phyloP scores from a whole-genome alignment of 2,888 invertebrate species.

The Abscondita cerata region DNA sequence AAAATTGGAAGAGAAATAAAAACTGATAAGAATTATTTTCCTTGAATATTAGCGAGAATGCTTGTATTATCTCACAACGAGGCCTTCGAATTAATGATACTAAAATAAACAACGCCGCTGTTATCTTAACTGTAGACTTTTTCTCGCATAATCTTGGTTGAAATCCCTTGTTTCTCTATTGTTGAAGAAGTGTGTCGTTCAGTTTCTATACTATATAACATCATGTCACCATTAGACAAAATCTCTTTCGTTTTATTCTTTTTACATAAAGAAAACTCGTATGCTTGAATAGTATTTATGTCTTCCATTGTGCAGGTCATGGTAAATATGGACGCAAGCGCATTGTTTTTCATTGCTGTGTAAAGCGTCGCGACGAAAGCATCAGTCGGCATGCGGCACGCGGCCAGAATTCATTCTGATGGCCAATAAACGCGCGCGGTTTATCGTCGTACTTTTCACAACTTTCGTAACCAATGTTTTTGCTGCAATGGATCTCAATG shows the following conservation, averaged over 20 bases:
- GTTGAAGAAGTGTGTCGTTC: background rate
- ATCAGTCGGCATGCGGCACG: slow-evolving; percentile 52
- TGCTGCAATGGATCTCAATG: slow-evolving; percentile 42
- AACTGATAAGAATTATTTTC: background rate
- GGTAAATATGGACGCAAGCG: slow-evolving; percentile 41
- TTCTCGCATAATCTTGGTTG: slow-evolving; percentile 6
- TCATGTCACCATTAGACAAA: slow-evolving; percentile 14
- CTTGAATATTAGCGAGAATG: background rate
- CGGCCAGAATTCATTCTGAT: slow-evolving; percentile 39
- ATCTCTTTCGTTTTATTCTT: slow-evolving; percentile 28
- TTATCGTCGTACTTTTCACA: slow-evolving; percentile 33
- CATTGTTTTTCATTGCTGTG: slow-evolving; percentile 34
- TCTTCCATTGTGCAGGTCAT: slow-evolving; percentile 48
- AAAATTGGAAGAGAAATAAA: background rate
- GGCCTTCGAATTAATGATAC: slow-evolving; percentile 9
- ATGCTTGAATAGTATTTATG: slow-evolving; percentile 25
- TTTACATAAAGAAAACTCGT: slow-evolving; percentile 21
- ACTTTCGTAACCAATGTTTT: slow-evolving; percentile 21
- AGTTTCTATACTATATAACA: background rate
- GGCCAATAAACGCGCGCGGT: slow-evolving; percentile 39
- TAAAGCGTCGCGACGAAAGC: slow-evolving; percentile 44
- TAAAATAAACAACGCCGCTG: slow-evolving; percentile 13
- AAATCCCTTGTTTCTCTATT: slow-evolving; percentile 8
- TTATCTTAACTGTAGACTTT: slow-evolving; percentile 18
- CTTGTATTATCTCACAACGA: background rate